A percentile compares a stretch with the other conserved stretches of the same genome.
These are phyloP conservation scores for Anhinga rufa DNA, from an alignment of 2,113 vertebrate genomes.

Conservation along the genomic window DNA sequence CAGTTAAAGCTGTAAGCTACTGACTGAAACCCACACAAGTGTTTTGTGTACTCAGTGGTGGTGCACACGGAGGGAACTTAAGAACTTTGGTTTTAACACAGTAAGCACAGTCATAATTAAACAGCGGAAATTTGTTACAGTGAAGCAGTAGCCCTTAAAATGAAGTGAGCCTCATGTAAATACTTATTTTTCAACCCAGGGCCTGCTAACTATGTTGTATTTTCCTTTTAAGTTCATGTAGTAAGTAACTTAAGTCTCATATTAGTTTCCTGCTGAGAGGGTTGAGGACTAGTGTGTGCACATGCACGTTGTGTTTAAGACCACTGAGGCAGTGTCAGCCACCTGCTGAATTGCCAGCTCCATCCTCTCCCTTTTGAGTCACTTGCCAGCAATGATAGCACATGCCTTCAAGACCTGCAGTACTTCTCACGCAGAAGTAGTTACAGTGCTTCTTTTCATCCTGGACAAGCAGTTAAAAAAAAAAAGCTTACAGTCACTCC, in stretches of 20 bases:
- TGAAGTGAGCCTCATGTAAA: background rate
- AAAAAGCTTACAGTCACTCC: background rate
- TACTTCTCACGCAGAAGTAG: background rate
- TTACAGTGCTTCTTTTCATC: background rate
- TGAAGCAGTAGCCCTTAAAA: background rate
- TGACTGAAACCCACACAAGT: background rate
- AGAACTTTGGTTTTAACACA: background rate
- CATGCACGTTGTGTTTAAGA: background rate
- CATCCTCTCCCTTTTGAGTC: background rate
- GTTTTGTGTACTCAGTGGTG: background rate
- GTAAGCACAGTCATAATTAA: background rate
- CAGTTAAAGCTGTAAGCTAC: background rate
- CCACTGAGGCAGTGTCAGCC: background rate
- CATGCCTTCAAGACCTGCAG: background rate
- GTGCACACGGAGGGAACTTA: background rate
- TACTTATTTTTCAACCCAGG: background rate
- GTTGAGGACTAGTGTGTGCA: background rate
- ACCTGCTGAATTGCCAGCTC: background rate
- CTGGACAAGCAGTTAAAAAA: background rate
- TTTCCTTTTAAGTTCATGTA: background rate
- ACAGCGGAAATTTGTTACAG: background rate
- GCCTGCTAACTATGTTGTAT: no score
- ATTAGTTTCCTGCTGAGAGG: background rate
- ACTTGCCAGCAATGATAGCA: background rate
- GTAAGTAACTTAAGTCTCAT: background rate